Evolutionary conservation across 2,113 vertebrate genomes (phyloP), one percentile per base, ranked within the genome.

Genomic region (Peucedramus taeniatus): DNA sequence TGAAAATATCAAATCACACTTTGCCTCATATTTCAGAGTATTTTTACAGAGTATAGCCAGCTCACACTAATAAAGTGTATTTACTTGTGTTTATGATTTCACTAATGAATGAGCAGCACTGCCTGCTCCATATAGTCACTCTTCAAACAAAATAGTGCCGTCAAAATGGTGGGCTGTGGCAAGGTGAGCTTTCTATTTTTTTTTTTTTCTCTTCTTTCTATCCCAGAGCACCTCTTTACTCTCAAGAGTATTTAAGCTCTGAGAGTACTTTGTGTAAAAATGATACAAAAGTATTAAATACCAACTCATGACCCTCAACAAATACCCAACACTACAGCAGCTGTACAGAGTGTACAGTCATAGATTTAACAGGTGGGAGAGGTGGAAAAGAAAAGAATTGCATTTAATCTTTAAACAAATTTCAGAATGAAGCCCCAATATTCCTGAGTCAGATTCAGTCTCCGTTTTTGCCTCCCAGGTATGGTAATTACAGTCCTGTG

Each of bases 401-500:
- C 35, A 88, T 56, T 81, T 90, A 51, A 64, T 71, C 35, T 74
- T 77, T 89, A 9, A 33, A 53, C 81, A 77, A 23, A 13, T 3
- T 33, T 69, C 45, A 74, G 30, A 76, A 42, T 47, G 16, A 84
- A 94, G 66, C 45, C 72, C 80, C 61, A 27, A 72, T 92, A 92
- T 59, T 92, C 71, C 69, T 3, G 3, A 54, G 77, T 72, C 69
- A 79, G 69, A 57, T 64, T 92, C 47, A 44, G 63, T 59, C 78
- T 88, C 51, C 0, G 0, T 68, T 87, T 89, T 81, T 0, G 0
- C 71, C 80, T 88, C 82, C 56, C 74, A 84, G 57, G 37, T 37
- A 96, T 7, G 21, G 65, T 94, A 95, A 96, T 91, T 96, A 96
- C 83, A 94, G 49, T 70, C 66, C 49, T 69, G 45, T 35, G 45